Percentiles rank a stretch among this genome's conserved stretches.
Evolutionary conservation across 1,140 invertebrate species (phyloP).

Genomic region (Listronotus bonariensis): DNA sequence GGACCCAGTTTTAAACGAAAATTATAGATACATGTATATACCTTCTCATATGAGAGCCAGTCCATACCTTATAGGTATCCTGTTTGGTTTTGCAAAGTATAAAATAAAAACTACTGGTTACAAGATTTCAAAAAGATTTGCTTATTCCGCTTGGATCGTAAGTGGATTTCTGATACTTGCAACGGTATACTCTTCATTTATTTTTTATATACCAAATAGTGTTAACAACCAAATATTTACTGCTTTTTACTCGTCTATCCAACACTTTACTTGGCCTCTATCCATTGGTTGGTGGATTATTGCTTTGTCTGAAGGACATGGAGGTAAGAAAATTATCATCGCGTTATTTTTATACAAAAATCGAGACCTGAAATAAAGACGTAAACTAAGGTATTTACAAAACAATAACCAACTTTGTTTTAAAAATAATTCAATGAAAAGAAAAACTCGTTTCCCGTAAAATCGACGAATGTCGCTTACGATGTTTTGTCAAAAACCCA

Average conservation of each 20-base stretch:
- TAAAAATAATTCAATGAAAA: too few species aligned
- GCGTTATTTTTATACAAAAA: too few species aligned
- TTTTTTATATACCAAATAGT: conserved; percentile 66
- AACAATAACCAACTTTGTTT: too few species aligned
- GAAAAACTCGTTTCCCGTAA: too few species aligned
- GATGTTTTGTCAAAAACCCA: too few species aligned
- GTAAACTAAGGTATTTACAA: too few species aligned
- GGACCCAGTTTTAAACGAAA: conserved; percentile 64
- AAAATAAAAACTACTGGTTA: conserved; percentile 63
- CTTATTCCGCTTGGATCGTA: conserved; percentile 46
- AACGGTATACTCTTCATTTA: conserved; percentile 61
- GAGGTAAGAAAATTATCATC: conserved; percentile 29
- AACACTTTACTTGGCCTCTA: conserved; percentile 68
- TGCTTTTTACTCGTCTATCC: conserved; percentile 67
- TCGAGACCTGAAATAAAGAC: too few species aligned
- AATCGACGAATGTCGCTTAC: too few species aligned
- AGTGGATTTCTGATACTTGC: conserved; percentile 45
- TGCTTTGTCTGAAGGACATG: conserved; percentile 47
- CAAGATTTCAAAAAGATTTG: conserved; percentile 31
- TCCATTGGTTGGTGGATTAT: conserved; percentile 72
- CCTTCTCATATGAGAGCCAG: conserved; percentile 71
- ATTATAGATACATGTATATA: conserved; percentile 67
- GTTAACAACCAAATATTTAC: conserved; percentile 63
- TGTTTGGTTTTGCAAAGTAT: conserved; percentile 65
- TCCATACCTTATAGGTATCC: conserved; percentile 66